Percentiles rank a stretch among this genome's conserved stretches.
Conservation (phyloP, 92 coral and sea anemone species). For the Isaurus tuberculatus region DNA sequence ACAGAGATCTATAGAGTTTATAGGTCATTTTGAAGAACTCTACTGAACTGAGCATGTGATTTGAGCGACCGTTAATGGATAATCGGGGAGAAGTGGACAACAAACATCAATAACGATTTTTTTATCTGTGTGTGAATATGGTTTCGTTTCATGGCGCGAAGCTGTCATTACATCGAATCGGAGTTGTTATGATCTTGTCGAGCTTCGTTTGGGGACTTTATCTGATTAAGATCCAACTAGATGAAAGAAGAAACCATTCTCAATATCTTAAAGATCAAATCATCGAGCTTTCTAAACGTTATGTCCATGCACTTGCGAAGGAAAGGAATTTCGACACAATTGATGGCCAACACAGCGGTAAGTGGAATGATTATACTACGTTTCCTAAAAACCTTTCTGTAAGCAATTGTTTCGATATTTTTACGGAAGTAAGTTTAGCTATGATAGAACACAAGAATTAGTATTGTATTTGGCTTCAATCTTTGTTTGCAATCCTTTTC, state of each 20-base stretch:
- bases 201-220: slow-evolving; percentile 93
- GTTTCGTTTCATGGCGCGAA: slow-evolving; percentile 18
- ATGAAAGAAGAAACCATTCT: slow-evolving; percentile 75
- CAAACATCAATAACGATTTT: not conserved
- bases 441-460: no score
- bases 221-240: slow-evolving; percentile 79
- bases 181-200: slow-evolving; percentile 61
- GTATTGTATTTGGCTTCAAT: no score
- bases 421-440: not conserved
- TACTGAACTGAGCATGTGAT: no score
- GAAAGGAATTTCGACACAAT: slow-evolving; percentile 71
- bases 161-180: slow-evolving; percentile 76
- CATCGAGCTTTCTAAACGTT: slow-evolving; percentile 82
- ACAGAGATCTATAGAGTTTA: no score
- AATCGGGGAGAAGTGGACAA: no score
- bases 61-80: no score
- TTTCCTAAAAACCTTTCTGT: not conserved
- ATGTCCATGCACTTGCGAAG: slow-evolving; percentile 82
- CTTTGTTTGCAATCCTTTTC: no score
- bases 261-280: slow-evolving; percentile 76
- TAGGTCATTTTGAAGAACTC: no score
- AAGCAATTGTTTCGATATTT: not conserved
- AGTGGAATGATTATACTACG: not conserved
- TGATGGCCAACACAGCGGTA: slow-evolving; percentile 67
- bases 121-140: slow-evolving; percentile 4